These are phyloP conservation scores for Cordylochernes scorpioides DNA, from an alignment of 2,888 invertebrate genomes.

Conservation along the genomic window DNA sequence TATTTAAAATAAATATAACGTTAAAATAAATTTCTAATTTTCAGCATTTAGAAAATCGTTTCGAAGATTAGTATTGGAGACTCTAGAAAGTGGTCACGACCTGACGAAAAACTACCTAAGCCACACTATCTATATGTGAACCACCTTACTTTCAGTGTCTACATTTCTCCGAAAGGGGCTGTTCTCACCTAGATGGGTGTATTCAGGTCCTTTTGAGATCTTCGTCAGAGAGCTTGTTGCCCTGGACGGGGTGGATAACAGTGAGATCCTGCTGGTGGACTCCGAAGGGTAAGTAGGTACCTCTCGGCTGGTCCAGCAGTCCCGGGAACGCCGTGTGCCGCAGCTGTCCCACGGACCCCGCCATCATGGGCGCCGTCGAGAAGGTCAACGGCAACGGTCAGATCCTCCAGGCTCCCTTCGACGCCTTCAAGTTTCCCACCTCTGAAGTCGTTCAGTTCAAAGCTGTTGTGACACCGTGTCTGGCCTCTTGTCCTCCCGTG, in stretches of 20 bases:
- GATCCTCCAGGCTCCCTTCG: constrained; percentile 64
- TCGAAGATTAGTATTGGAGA: no score
- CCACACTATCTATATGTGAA: no score
- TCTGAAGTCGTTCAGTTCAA: constrained; percentile 83
- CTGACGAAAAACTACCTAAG: no score
- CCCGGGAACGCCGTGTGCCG: not conserved
- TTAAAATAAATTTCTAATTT: no score
- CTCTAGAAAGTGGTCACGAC: no score
- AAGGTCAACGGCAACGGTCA: constrained; percentile 34
- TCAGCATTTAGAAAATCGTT: no score
- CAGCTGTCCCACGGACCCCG: constrained; percentile 64
- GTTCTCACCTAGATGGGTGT: not conserved
- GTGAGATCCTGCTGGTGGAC: constrained; percentile 72
- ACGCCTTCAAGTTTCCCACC: constrained; percentile 85
- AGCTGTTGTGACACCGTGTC: constrained; percentile 75
- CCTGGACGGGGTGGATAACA: constrained; percentile 73
- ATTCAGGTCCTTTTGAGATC: constrained; percentile 58
- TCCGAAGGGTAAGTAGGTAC: constrained; percentile 39
- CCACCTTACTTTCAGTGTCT: not conserved
- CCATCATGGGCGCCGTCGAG: constrained; percentile 73
- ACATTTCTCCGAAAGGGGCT: not conserved
- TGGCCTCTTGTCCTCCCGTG: constrained; percentile 73
- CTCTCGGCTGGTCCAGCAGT: not conserved
- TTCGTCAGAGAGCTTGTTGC: constrained; percentile 79
- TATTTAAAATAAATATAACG: no score